Conservation (phyloP, 2,113 vertebrate genomes). For the Proteles cristata region DNA sequence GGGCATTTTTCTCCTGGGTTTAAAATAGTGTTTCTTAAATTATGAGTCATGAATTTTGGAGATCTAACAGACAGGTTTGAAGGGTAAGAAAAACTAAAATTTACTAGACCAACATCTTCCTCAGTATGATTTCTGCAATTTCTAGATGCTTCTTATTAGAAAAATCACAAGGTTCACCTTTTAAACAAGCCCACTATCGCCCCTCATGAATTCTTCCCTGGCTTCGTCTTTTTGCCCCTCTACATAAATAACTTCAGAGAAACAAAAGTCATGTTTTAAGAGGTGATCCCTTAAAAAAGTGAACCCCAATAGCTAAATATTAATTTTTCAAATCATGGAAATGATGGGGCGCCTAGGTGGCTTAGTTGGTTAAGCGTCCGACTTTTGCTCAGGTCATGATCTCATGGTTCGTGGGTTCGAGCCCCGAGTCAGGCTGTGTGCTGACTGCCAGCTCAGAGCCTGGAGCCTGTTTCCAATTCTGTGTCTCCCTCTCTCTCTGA, state of each 20-base stretch:
- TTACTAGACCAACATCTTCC: background rate
- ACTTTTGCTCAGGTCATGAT: too few species aligned
- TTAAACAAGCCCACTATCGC: background rate
- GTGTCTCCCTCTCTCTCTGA: too few species aligned
- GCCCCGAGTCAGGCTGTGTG: too few species aligned
- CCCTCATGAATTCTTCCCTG: background rate
- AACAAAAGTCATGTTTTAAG: background rate
- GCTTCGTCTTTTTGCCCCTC: background rate
- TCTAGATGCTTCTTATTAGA: background rate
- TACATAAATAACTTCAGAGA: conserved; percentile 1
- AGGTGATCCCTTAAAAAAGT: background rate
- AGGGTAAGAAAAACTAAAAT: background rate
- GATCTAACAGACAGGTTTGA: background rate
- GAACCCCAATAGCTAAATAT: background rate
- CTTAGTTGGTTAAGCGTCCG: too few species aligned
- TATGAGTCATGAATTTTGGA: background rate
- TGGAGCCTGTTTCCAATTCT: too few species aligned
- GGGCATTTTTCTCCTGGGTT: background rate
- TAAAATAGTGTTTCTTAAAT: conserved; percentile 28
- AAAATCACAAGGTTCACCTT: background rate
- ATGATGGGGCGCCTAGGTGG: background rate
- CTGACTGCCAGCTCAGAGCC: too few species aligned
- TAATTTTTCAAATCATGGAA: conserved; percentile 30
- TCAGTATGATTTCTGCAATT: background rate
- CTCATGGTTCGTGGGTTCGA: too few species aligned